Base-by-base conservation (phyloP, 2,797 vertebrate species). In the Netta rufina region DNA sequence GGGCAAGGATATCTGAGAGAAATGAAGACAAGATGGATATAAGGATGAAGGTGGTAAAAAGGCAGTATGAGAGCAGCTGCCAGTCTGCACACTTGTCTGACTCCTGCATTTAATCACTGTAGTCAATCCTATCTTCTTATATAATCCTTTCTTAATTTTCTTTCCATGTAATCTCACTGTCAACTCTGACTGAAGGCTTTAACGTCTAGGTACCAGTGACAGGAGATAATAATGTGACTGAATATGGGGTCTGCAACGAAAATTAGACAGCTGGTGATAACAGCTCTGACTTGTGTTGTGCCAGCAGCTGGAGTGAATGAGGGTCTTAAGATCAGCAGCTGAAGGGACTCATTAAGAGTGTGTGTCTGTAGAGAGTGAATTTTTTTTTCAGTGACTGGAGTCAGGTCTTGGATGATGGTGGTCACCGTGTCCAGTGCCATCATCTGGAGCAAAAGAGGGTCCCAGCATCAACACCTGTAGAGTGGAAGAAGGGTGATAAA, bases 1-100 rank as follows among this genome's bases (percentile, higher is more conserved):
- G 43, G 77, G 28, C 8, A 66, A 62, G 14, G 3, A 2, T 54
- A 36, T 70, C 10, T 1, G 1, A 1, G 2, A 0, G 1, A 90
- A 73, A 66, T 9, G 43, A 54, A 33, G 14, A 33, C 0, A 0
- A 10, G 5, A 4, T 51, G 38, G 15, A 0, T 47, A 36, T 4
- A 25, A 28, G 71, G n/a, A 51, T 17, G 25, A 81, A 70, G 27
- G 17, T 70, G 3, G 1, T 36, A 82, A 71, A 53, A 4, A 47
- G 7, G 5, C 14, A 27, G 8, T 13, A 3, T 30, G 11, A 53
- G 15, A 92, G 57, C 3, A 79, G 24, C 21, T 4, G 1, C 15
- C n/a, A 8, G 30, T 66, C 21, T 54, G 24, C 36, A 36, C 9
- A 54, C 13, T 64, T 62, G 4, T 36, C 53, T 36, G 30, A 84